Conservation (phyloP, 2,113 vertebrate genomes). For the Chionis minor region DNA sequence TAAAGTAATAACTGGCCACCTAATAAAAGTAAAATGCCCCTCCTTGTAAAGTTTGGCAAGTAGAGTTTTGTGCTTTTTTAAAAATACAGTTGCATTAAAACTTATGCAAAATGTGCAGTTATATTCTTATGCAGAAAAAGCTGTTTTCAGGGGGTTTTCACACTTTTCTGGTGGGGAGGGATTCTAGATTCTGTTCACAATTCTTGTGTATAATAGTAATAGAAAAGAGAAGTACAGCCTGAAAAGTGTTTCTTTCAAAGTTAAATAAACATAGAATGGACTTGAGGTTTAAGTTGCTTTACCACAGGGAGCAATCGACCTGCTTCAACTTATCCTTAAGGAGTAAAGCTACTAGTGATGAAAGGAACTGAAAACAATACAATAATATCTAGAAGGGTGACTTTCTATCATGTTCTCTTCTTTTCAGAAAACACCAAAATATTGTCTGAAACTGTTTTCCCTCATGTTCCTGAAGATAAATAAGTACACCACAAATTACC, state of each 20-base stretch:
- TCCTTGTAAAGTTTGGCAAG: neutral
- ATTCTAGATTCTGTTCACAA: neutral
- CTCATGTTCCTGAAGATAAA: constrained; percentile 19
- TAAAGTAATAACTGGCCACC: neutral
- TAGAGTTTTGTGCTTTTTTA: neutral
- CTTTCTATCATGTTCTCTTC: neutral
- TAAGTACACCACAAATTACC: constrained; percentile 27
- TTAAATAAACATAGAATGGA: neutral
- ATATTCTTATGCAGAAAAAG: neutral
- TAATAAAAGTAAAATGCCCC: neutral
- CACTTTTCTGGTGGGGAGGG: neutral
- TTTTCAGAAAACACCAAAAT: constrained; percentile 9
- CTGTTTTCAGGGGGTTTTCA: rapidly evolving
- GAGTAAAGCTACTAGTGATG: neutral
- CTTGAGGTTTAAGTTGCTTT: neutral
- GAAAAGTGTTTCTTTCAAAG: neutral
- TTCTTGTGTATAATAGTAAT: neutral
- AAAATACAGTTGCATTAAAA: neutral
- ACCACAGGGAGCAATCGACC: neutral
- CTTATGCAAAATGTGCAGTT: neutral
- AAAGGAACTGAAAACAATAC: neutral
- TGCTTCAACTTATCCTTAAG: neutral
- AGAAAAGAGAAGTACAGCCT: neutral
- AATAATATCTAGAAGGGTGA: neutral
- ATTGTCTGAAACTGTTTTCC: constrained; percentile 35